Conservation (phyloP, 2,888 invertebrate species). For the Caenorhabditis panamensis region DNA sequence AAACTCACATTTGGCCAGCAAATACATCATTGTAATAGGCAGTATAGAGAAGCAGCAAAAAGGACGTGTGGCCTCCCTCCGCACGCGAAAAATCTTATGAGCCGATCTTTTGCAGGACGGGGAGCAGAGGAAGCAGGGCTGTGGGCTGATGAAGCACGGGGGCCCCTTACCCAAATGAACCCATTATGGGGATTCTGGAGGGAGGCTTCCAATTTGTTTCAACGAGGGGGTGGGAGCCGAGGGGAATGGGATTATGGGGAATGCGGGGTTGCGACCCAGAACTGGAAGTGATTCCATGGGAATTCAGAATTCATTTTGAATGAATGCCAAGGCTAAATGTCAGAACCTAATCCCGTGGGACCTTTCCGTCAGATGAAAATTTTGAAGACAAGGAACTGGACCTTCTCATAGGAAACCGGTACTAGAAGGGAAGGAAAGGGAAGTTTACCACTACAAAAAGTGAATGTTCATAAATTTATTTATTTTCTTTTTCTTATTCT, state of each 20-base stretch:
- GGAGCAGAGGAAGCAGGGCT: background rate
- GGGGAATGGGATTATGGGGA: conserved; percentile 35
- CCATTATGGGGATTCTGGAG: conserved; percentile 39
- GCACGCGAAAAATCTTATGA: conserved; percentile 20
- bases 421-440: too few relatives aligned
- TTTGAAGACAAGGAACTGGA: too few relatives aligned
- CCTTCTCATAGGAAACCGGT: too few relatives aligned
- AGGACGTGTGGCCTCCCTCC: background rate
- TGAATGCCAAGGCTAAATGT: background rate
- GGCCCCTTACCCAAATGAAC: conserved; percentile 37
- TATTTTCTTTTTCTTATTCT: too few relatives aligned
- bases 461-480: too few relatives aligned
- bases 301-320: conserved; percentile 11
- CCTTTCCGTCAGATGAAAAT: background rate
- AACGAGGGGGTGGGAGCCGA: conserved; percentile 5
- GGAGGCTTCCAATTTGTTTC: conserved; percentile 43
- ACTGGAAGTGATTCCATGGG: conserved; percentile 16
- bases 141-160: conserved; percentile 19
- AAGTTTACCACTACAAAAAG: too few relatives aligned
- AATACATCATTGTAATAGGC: conserved; percentile 40
- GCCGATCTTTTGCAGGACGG: conserved; percentile 25
- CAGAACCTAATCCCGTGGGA: background rate
- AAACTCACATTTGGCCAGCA: conserved; percentile 45
- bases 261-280: background rate
- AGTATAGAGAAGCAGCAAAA: conserved; percentile 1